phyloP scores from a whole-genome alignment of 2,888 invertebrate species.

The Phengaris alcon region DNA sequence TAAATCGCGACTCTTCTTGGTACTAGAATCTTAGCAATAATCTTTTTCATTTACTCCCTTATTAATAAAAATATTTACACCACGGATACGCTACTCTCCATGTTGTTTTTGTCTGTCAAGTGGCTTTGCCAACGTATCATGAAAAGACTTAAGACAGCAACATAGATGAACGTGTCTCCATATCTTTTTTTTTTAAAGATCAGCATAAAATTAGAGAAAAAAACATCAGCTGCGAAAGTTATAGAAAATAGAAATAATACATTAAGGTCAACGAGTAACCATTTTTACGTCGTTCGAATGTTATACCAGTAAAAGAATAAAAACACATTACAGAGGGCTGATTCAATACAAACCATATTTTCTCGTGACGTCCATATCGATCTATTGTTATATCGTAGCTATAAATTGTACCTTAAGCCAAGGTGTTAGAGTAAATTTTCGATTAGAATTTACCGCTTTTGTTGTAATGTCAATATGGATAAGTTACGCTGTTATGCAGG shows the following conservation, averaged over 20 bases:
- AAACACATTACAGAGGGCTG: neutral
- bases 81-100: too few species aligned
- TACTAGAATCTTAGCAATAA: too few species aligned
- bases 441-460: neutral
- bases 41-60: too few species aligned
- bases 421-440: neutral
- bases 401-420: neutral
- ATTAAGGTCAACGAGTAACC: neutral
- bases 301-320: neutral
- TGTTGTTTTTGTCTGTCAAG: too few species aligned
- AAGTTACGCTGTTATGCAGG: conserved; percentile 1
- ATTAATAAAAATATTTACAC: too few species aligned
- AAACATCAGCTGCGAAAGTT: neutral
- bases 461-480: conserved; percentile 4
- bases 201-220: too few species aligned
- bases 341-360: conserved; percentile 12
- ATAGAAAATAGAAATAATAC: neutral
- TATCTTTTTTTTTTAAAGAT: too few species aligned
- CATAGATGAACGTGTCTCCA: too few species aligned
- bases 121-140: too few species aligned
- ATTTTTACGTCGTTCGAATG: neutral
- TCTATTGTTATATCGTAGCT: neutral
- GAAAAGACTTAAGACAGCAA: too few species aligned
- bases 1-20: too few species aligned
- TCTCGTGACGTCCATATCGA: conserved; percentile 8